Evolutionary conservation across 2,797 vertebrate genomes (phyloP).

Genomic region (Sciurus vulgaris): DNA sequence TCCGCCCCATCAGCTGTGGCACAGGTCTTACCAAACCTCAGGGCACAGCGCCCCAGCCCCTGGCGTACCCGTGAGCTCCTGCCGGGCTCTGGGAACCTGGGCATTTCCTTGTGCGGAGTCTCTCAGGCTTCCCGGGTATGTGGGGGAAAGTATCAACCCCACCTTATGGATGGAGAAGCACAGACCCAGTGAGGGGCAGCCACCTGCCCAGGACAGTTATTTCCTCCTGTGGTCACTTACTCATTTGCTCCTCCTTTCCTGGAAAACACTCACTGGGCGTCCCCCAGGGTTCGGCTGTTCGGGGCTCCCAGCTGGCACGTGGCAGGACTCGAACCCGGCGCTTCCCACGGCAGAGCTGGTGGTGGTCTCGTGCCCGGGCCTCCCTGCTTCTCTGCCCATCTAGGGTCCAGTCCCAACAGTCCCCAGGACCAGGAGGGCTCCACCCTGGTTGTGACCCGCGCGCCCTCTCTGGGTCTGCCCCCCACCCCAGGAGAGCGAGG

Average conservation of each 20-base stretch:
- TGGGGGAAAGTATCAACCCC: too few relatives aligned
- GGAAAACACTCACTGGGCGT: rapidly evolving
- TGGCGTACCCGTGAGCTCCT: too few relatives aligned
- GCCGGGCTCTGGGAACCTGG: too few relatives aligned
- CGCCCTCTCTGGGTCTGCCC: background rate
- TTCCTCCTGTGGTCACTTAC: background rate
- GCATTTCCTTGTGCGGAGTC: too few relatives aligned
- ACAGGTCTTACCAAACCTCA: background rate
- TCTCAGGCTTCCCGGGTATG: too few relatives aligned
- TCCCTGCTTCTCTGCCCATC: background rate
- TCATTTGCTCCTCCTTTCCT: background rate
- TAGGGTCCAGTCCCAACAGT: too few relatives aligned
- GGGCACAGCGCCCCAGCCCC: background rate
- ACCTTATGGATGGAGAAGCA: background rate
- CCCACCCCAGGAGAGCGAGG: slow-evolving; percentile 94
- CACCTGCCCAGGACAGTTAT: background rate
- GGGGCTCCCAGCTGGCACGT: background rate
- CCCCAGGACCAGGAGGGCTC: background rate
- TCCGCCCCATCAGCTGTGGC: background rate
- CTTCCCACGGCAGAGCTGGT: background rate
- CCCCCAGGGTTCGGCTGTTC: too few relatives aligned
- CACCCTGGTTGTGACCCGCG: rapidly evolving
- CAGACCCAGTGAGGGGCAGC: background rate
- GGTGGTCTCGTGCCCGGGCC: background rate
- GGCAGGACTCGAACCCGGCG: background rate